Evolutionary conservation across 2,113 vertebrate species (phyloP).

Genomic region (Tragelaphus scriptus): DNA sequence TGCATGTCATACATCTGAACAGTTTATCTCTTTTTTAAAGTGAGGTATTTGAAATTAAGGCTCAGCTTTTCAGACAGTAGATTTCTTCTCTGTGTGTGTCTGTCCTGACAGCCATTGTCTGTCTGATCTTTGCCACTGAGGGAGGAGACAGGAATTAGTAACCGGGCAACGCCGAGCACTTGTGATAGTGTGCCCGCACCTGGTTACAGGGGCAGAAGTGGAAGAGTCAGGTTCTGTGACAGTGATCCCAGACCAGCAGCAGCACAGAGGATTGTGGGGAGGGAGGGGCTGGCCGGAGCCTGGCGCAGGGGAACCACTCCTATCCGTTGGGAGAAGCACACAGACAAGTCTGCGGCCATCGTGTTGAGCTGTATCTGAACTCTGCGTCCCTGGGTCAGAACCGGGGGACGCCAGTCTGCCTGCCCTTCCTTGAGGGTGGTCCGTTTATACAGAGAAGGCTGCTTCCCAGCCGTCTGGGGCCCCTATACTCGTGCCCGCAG

Average conservation of each 20-base stretch:
- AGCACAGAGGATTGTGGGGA: not conserved
- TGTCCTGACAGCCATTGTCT: not conserved
- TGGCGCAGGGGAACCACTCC: rapidly evolving
- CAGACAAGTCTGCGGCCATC: not conserved
- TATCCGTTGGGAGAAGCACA: not conserved
- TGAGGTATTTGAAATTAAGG: not conserved
- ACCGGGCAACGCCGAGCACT: constrained; percentile 51
- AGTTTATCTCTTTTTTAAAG: not conserved
- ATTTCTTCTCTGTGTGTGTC: not conserved
- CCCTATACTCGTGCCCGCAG: rapidly evolving
- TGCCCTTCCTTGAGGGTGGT: not conserved
- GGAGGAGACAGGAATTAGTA: constrained; percentile 63
- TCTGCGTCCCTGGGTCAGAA: not conserved
- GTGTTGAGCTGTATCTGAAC: not conserved
- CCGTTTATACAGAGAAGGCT: not conserved
- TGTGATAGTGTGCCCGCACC: constrained; percentile 40
- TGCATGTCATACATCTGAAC: not conserved
- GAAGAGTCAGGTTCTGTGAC: constrained; percentile 45
- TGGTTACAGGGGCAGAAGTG: constrained; percentile 25
- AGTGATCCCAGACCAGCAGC: constrained; percentile 10
- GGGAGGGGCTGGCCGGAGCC: not conserved
- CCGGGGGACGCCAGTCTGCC: rapidly evolving
- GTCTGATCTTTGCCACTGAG: constrained; percentile 12
- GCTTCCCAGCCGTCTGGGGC: rapidly evolving
- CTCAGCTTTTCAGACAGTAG: not conserved